Conservation (phyloP, 2,113 vertebrate genomes). For the Lampris megalopsis region DNA sequence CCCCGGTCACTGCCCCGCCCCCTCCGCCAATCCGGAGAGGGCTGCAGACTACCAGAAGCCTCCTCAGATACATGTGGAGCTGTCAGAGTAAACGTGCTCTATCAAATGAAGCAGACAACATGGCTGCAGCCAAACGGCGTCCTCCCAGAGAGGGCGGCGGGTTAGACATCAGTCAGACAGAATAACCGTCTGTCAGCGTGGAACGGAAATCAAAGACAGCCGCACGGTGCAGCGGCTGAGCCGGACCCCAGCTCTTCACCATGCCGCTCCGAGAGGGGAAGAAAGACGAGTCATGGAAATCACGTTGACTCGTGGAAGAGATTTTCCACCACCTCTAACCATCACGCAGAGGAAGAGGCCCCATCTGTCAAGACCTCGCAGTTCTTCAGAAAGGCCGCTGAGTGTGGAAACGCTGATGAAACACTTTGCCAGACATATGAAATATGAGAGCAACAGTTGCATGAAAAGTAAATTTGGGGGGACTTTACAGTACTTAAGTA, state of each 20-base stretch:
- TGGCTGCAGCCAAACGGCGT: too few relatives aligned
- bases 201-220: not conserved
- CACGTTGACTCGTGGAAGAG: not conserved
- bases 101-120: too few relatives aligned
- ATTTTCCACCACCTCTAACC: conserved; percentile 2
- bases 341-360: conserved; percentile 10
- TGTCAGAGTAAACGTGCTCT: too few relatives aligned
- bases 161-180: conserved; percentile 6
- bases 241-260: not conserved
- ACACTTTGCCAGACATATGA: too few relatives aligned
- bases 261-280: too few relatives aligned
- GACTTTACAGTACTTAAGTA: too few relatives aligned
- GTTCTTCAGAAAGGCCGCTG: conserved; percentile 6
- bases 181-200: not conserved
- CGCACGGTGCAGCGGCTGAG: not conserved
- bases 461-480: too few relatives aligned
- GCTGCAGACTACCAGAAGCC: too few relatives aligned
- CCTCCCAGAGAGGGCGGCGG: not conserved
- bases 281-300: not conserved
- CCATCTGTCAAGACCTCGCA: conserved; percentile 20
- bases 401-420: not conserved
- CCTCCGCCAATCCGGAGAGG: too few relatives aligned
- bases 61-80: too few relatives aligned
- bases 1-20: too few relatives aligned
- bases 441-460: too few relatives aligned